Base-by-base conservation (phyloP, 2,888 invertebrate species). In the Eurytoma californica region DNA sequence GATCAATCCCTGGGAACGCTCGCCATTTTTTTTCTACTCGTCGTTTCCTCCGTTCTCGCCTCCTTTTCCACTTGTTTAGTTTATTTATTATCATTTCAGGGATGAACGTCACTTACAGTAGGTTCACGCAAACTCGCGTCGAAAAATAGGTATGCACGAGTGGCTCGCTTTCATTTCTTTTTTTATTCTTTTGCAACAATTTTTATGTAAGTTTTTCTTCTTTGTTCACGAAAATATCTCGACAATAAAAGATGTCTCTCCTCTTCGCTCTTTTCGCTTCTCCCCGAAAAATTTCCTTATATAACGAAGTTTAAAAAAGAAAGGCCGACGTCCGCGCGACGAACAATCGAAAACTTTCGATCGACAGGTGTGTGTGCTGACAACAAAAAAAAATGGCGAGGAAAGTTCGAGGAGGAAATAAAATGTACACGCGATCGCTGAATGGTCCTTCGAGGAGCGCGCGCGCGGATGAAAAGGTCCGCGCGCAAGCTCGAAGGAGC, bases 221-320 rank as follows among this genome's bases (percentile, higher is more conserved):
- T 72, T 68, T 68, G 47, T 49, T 76, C 63, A 73, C 53, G 72
- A 81, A 81, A 81, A 81, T 81, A 81, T 70, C 20, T 75, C 72
- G 63, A 68, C 57, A 24, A 57, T 67, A 78, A 68, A 78, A 39
- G 66, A 75, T 67, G 70, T 80, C 63, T 30, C 39, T 47, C 55
- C 39, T 75, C 30, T 16, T 51, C 51, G 4, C 55, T 28, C 18
- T 60, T 51, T 57, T 73, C n/a, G 16, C 55, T 68, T n/a, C 53
- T 14, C 9, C 3, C 47, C 68, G 39, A 39, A 39, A 30, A 39
- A 9, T 39, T 39, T 39, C 9, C 39, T 39, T 39, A 24, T 24
- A 24, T 2, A 39, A 39, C 9, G 9, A 39, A 39, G 39, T 39
- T 39, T 39, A 3, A 30, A 30, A 39, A 39, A 39, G 7, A 39